These are phyloP conservation scores for Ischnus inquisitorius DNA, from an alignment of 2,888 invertebrate genomes.

Conservation along the genomic window DNA sequence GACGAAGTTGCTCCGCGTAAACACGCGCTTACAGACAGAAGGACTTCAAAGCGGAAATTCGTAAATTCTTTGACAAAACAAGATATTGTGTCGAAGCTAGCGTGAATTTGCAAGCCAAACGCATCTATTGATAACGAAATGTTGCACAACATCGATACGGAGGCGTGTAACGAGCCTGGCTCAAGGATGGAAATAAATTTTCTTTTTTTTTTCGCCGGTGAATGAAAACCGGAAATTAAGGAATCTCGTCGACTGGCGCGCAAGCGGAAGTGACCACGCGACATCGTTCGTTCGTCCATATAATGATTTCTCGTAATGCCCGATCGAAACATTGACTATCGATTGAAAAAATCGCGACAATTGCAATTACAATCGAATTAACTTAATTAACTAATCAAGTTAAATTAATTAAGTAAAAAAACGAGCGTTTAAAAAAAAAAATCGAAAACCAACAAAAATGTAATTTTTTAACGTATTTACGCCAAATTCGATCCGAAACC, in stretches of 20 bases:
- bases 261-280: constrained; percentile 33
- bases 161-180: constrained; percentile 16
- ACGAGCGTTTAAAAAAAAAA: too few species aligned
- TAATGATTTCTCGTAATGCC: background rate
- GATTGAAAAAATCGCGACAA: too few species aligned
- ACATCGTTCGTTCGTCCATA: background rate
- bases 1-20: background rate
- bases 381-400: too few species aligned
- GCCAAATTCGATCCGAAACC: too few species aligned
- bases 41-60: constrained; percentile 1
- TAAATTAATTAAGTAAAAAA: too few species aligned
- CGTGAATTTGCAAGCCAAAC: constrained; percentile 16
- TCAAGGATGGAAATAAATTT: constrained; percentile 46
- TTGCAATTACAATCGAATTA: too few species aligned
- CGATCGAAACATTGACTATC: constrained; percentile 1
- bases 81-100: background rate
- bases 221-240: constrained; percentile 45
- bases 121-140: constrained; percentile 12
- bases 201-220: constrained; percentile 16
- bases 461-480: too few species aligned
- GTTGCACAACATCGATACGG: background rate
- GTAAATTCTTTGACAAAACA: background rate
- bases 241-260: constrained; percentile 37
- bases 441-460: too few species aligned
- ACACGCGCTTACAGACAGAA: background rate